These are phyloP conservation scores for Paraplagusia blochii DNA, from an alignment of 2,113 vertebrate genomes.

Conservation along the genomic window DNA sequence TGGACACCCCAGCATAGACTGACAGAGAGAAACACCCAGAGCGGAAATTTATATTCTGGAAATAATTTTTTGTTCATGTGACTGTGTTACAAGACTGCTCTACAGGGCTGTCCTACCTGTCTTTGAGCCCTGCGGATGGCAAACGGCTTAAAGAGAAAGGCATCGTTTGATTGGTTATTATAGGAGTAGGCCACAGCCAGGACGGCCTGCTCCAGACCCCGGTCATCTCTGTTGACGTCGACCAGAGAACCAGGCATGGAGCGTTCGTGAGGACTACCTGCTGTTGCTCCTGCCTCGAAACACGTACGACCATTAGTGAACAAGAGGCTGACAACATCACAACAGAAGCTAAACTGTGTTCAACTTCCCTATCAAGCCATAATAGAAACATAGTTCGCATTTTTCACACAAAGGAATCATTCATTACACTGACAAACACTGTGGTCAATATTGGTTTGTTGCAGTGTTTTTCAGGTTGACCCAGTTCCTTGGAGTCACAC, in stretches of 20 bases:
- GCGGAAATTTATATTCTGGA: background rate
- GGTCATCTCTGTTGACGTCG: constrained; percentile 63
- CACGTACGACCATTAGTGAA: too few species aligned
- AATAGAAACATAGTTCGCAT: too few species aligned
- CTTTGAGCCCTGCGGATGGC: constrained; percentile 52
- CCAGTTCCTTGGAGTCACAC: too few species aligned
- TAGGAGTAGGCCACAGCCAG: constrained; percentile 49
- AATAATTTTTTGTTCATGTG: background rate
- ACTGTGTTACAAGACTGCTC: background rate
- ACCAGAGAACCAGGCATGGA: constrained; percentile 50
- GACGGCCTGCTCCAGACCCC: constrained; percentile 46
- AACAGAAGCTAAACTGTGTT: too few species aligned
- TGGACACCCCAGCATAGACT: too few species aligned
- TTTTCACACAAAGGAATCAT: too few species aligned
- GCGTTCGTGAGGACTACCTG: background rate
- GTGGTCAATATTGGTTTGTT: too few species aligned
- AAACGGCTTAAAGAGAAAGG: constrained; percentile 67
- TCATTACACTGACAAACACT: too few species aligned
- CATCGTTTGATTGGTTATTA: constrained; percentile 74
- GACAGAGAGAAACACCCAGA: background rate
- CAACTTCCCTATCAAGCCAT: too few species aligned
- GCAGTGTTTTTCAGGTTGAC: too few species aligned
- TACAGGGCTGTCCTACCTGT: constrained; percentile 56
- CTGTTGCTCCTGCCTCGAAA: background rate
- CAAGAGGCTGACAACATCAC: background rate